These are phyloP conservation scores for Enteromius fasciolatus DNA, from an alignment of 2,797 vertebrate genomes.

Conservation along the genomic window DNA sequence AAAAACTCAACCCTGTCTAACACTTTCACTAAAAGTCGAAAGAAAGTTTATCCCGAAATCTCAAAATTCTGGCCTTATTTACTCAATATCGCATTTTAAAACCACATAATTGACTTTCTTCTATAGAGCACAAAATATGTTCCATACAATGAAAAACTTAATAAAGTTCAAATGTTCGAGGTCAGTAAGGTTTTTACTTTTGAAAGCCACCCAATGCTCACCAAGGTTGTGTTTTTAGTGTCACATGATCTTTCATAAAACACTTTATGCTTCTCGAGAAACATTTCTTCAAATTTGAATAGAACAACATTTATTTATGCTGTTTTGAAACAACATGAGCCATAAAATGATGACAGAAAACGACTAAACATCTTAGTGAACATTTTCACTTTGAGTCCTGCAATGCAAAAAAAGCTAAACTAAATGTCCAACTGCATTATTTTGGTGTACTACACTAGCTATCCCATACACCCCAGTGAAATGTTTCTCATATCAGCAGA, in stretches of 20 bases:
- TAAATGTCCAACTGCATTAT: not conserved
- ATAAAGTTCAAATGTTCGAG: not conserved
- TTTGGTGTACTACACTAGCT: not conserved
- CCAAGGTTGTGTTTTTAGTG: not conserved
- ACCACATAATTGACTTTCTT: not conserved
- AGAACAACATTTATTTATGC: not conserved
- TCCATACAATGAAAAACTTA: not conserved
- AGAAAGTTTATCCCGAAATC: not conserved
- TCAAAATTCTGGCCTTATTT: not conserved
- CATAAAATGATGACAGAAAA: not conserved
- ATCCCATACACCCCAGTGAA: slow-evolving; percentile 6
- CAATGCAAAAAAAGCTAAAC: not conserved
- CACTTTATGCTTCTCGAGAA: not conserved
- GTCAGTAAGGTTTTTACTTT: not conserved
- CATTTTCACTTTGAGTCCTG: not conserved
- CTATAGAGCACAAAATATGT: not conserved
- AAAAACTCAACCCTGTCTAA: not conserved
- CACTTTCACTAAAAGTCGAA: slow-evolving; percentile 4
- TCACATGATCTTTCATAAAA: not conserved
- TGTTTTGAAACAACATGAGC: not conserved
- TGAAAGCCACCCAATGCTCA: not conserved
- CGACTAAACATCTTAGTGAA: not conserved
- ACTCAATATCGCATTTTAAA: not conserved
- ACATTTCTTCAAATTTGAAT: not conserved
- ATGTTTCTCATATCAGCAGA: slow-evolving; percentile 30